phyloP scores from a whole-genome alignment of 2,888 invertebrate genomes.

The Thalpophila matura region DNA sequence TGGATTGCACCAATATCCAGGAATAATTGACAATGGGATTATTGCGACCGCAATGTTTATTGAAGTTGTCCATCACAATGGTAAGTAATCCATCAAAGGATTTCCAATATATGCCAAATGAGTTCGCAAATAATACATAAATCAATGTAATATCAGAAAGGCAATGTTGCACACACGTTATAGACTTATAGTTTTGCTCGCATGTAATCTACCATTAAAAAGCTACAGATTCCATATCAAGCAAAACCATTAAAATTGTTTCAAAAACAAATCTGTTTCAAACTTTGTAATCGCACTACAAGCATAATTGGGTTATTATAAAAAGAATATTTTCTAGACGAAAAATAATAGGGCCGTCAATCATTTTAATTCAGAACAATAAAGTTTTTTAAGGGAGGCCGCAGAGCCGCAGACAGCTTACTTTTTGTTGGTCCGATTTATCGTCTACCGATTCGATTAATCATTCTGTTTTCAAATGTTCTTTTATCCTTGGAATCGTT shows the following conservation, averaged over 20 bases:
- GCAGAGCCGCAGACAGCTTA: not conserved
- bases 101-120: too few species aligned
- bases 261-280: constrained; percentile 15
- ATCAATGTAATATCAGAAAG: too few species aligned
- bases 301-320: constrained; percentile 59
- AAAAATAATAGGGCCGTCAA: constrained; percentile 33
- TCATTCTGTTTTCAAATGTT: constrained; percentile 2
- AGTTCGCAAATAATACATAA: too few species aligned
- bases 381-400: constrained; percentile 1
- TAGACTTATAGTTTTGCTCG: too few species aligned
- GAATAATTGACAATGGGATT: too few species aligned
- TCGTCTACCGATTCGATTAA: not conserved
- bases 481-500: not conserved
- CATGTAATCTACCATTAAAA: too few species aligned
- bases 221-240: constrained; percentile 4
- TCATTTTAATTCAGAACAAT: constrained; percentile 32
- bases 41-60: too few species aligned
- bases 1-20: too few species aligned
- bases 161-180: too few species aligned
- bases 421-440: not conserved
- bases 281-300: constrained; percentile 24
- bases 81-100: too few species aligned
- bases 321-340: constrained; percentile 52
- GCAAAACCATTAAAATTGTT: constrained; percentile 22
- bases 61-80: too few species aligned